These are phyloP conservation scores for Pterocles burchelli DNA, from an alignment of 2,113 vertebrate genomes.

Conservation along the genomic window DNA sequence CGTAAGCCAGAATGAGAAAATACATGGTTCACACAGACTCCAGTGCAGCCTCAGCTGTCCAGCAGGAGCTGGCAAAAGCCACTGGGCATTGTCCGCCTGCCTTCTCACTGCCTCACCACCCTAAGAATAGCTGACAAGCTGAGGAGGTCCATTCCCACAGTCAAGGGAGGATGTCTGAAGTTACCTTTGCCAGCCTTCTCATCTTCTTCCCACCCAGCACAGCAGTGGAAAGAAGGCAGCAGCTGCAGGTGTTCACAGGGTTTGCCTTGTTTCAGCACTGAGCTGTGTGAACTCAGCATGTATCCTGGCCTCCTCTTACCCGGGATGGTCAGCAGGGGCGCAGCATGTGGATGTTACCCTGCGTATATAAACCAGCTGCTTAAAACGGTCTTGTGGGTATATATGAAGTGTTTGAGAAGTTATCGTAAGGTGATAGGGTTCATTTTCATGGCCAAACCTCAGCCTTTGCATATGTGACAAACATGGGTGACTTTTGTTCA, in stretches of 20 bases:
- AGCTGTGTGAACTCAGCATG: not conserved
- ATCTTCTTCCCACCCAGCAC: fast-evolving
- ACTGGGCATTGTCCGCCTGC: not conserved
- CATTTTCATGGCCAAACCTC: not conserved
- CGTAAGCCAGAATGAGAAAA: not conserved
- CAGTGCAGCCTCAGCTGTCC: not conserved
- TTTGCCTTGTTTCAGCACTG: not conserved
- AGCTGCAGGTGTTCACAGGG: not conserved
- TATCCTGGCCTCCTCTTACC: not conserved
- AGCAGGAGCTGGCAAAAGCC: not conserved
- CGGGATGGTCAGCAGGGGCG: not conserved
- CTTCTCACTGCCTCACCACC: not conserved
- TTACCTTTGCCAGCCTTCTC: no score
- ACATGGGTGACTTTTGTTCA: not conserved
- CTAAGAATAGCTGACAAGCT: not conserved
- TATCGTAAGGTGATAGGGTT: not conserved
- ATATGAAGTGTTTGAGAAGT: not conserved
- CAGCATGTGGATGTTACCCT: not conserved
- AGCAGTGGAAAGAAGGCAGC: not conserved
- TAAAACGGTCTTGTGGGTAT: not conserved
- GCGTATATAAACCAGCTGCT: not conserved
- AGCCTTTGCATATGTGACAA: not conserved
- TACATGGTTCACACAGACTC: not conserved
- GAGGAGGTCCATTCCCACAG: not conserved
- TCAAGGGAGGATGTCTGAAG: not conserved